These are phyloP conservation scores for Mugil cephalus DNA, from an alignment of 2,113 vertebrate genomes.

Conservation along the genomic window DNA sequence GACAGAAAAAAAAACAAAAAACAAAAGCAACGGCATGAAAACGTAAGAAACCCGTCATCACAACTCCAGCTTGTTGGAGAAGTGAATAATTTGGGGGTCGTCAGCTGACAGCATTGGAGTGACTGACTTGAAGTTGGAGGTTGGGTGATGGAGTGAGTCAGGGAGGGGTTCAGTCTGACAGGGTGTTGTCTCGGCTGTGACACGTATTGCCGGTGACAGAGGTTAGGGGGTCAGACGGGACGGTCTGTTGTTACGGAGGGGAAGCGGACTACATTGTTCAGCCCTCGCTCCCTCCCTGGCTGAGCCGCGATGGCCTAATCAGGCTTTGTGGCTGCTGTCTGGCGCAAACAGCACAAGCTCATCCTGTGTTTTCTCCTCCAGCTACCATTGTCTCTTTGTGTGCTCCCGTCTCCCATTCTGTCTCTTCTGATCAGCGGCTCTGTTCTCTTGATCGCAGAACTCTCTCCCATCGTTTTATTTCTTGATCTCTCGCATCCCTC, in stretches of 20 bases:
- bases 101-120: slow-evolving; percentile 57
- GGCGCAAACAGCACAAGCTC: slow-evolving; percentile 58
- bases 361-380: slow-evolving; percentile 55
- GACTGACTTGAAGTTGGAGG: slow-evolving; percentile 41
- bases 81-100: slow-evolving; percentile 53
- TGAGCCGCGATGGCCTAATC: slow-evolving; percentile 66
- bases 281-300: slow-evolving; percentile 58
- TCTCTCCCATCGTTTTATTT: background rate
- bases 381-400: slow-evolving; percentile 67
- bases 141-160: slow-evolving; percentile 7
- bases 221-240: slow-evolving; percentile 85
- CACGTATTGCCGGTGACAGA: slow-evolving; percentile 85
- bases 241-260: slow-evolving; percentile 83
- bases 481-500: slow-evolving; percentile 15
- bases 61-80: slow-evolving; percentile 52
- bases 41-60: slow-evolving; percentile 8
- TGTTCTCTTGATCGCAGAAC: slow-evolving; percentile 7
- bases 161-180: slow-evolving; percentile 65
- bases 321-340: slow-evolving; percentile 65
- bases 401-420: slow-evolving; percentile 36
- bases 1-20: background rate
- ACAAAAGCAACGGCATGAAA: slow-evolving; percentile 1
- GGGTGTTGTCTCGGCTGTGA: slow-evolving; percentile 77
- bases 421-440: slow-evolving; percentile 29
- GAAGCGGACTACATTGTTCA: slow-evolving; percentile 80